Evolutionary conservation across 2,797 vertebrate genomes (phyloP), one percentile per base, ranked within the genome.

Genomic region (Steatocranus sp.): DNA sequence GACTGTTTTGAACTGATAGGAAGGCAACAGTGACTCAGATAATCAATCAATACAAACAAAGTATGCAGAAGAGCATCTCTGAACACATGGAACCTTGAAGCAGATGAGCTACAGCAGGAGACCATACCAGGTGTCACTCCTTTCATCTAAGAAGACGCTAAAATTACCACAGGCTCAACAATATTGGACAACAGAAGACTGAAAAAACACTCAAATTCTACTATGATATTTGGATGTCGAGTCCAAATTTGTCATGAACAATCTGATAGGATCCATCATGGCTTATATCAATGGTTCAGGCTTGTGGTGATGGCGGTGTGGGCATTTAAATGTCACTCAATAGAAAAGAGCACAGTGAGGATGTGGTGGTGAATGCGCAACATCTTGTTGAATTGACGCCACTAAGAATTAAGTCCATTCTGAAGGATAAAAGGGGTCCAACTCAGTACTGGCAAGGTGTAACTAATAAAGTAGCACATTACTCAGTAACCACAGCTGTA

Each of bases 171-270:
- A 18, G 54, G 3, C 54, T 58, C 18, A 36, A 2, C 4, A 66
- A 25, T 25, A 0, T 6, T 25, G 5, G 63, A 68, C 63, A 25
- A 68, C 18, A 66, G n/a, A 66, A 66, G 20, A 66, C 20, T 66
- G 36, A 38, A 15, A 23, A 66, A 41, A 15, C 11, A 43, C 27
- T 25, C 7, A 6, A 83, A 48, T 54, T 2, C 70, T 54, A 83
- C 66, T 61, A 58, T 0, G 8, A 84, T 68, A 75, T 85, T 54
- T 32, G 41, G 82, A 78, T 68, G 73, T 41, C 76, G 70, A 66
- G 74, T 87, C 41, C 78, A 8, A 88, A 86, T 87, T 25, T 80
- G 54, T 15, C 17, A 8, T 66, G 48, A 88, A 86, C 25, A 86
- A 70, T 50, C 80, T 41, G 61, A 25, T 38, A 23, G 34, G 61